Evolutionary conservation across 1,140 invertebrate species (phyloP), one percentile per base, ranked within the genome.

Genomic region (Trypoxylus dichotomus): DNA sequence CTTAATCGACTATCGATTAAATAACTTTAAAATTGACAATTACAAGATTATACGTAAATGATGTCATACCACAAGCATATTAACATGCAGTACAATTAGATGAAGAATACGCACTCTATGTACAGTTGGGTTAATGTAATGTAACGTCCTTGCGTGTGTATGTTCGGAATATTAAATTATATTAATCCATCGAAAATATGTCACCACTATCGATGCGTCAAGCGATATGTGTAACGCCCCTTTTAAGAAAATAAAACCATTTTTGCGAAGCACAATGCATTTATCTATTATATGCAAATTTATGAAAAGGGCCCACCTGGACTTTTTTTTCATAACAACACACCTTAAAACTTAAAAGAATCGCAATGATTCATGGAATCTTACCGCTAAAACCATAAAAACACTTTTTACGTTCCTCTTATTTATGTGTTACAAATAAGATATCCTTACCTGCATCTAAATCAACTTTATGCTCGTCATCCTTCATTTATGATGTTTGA

Each of bases 101-200:
- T 27, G 24, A 68, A 54, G 7, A 68, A 68, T 68, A 68, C 60
- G 60, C 60, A 68, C 60, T 68, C 60, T 68, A 68, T 29, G 60
- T 68, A 68, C 60, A 68, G 60, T 68, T 68, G 7, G 60, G 60
- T 68, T 68, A 68, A 68, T 68, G 60, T 68, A 68, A 68, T 27
- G 60, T 68, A 68, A 68, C 60, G 60, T 68, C 60, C 60, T 68
- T 68, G 60, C 24, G 21, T 68, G 60, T 68, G 27, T 68, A 27
- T 15, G 60, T 29, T 10, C 27, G 24, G 60, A 68, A 68, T 68
- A 68, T 68, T 68, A 68, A 68, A 27, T 68, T 13, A 27, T 68
- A 68, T 68, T 68, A 68, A 68, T 68, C 25, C 60, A 68, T 68
- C 60, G 60, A 68, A 68, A 68, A 68, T 68, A 68, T 68, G 60